These are phyloP conservation scores for Arion vulgaris DNA, from an alignment of 1,140 invertebrate genomes.

Conservation along the genomic window DNA sequence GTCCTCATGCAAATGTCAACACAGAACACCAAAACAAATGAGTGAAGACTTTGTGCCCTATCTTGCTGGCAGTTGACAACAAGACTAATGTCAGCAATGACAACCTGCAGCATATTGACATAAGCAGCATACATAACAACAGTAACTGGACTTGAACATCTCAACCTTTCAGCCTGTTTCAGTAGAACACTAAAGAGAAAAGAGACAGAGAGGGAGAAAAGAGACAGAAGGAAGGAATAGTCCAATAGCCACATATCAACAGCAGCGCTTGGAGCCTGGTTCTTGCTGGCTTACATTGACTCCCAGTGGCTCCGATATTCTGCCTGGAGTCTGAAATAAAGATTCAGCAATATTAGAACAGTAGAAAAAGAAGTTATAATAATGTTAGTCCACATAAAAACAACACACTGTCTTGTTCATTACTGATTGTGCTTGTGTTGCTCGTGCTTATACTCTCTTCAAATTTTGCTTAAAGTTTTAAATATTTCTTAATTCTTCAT, in stretches of 20 bases:
- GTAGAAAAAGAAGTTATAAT: no score
- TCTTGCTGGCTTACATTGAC: conserved; percentile 58
- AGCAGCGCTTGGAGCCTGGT: conserved; percentile 51
- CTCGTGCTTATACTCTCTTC: no score
- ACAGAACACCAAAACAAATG: no score
- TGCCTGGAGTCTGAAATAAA: conserved; percentile 60
- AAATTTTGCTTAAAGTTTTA: no score
- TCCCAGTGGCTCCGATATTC: conserved; percentile 55
- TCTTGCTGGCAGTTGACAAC: background rate
- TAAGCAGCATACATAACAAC: background rate
- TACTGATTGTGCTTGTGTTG: no score
- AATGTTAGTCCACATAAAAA: no score
- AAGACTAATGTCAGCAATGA: background rate
- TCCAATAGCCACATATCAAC: conserved; percentile 42
- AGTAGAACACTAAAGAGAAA: background rate
- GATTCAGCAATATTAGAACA: background rate
- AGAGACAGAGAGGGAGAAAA: background rate
- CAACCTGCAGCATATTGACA: background rate
- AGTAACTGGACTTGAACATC: background rate
- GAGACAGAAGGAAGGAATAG: background rate
- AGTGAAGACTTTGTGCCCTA: background rate
- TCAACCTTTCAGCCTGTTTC: background rate
- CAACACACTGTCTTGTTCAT: no score
- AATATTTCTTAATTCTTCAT: no score
- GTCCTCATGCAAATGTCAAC: no score